Base-by-base conservation (phyloP, 1,140 invertebrate species). In the Colletes gigas region DNA sequence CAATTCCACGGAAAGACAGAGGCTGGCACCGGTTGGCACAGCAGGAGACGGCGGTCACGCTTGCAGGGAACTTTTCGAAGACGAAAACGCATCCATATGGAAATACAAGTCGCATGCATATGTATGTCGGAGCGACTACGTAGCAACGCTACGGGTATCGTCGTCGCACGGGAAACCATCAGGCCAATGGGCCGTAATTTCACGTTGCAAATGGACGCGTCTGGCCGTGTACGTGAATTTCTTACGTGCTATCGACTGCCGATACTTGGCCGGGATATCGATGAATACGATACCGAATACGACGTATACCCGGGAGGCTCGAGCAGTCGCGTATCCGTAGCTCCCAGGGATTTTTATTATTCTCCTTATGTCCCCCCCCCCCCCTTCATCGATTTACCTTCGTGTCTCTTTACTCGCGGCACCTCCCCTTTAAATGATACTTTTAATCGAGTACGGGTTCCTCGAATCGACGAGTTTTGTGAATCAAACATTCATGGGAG, bases 1-100 rank as follows among this genome's bases (percentile, higher is more conserved):
- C 82, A 81, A 84, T 81, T 81, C 73, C 52, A 63, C 63, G 39
- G 54, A 72, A 83, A 81, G 83, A 69, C 74, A 39, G 68, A 7
- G n/a, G 57, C 78, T 77, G 83, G 83, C 63, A 85, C 83, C 52
- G 68, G 68, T 68, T 85, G 83, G 83, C 78, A 85, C 83, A 60
- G 57, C 19, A 39, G 19, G 66, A 55, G 12, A 5, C 7, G 39
- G 10, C 10, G 30, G 17, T 17, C 19, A 39, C 19, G 14, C 47
- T 66, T 41, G n/a, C n/a, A n/a, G n/a, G 41, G 59, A 67, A 66
- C 57, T 69, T 73, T 83, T 70, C 75, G n/a, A 73, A 73, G 83
- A 81, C 82, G 74, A 68, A 62, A 81, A 81, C 73, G 83, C 62
- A 68, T 70, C 60, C 54, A 81, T 80, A 80, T 81, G 78, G 68